Percentiles rank a stretch among this genome's conserved stretches.
These are phyloP conservation scores for Lacanobia wlatinum DNA, from an alignment of 2,888 invertebrate genomes.

Conservation along the genomic window DNA sequence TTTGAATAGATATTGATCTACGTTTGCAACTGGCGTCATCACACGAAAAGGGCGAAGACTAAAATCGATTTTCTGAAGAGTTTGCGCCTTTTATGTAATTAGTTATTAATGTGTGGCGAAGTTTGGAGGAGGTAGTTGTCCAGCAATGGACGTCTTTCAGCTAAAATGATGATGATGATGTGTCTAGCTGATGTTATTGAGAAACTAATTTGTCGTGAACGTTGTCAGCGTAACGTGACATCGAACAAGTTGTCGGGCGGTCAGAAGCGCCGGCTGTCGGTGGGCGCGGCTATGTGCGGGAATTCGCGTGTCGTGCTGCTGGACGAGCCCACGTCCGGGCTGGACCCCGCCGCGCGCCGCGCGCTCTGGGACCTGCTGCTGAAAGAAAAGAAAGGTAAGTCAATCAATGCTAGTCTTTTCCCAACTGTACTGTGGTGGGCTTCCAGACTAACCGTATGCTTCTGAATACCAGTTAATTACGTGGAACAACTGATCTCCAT, in stretches of 20 bases:
- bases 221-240: constrained; percentile 87
- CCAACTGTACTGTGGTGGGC: background rate
- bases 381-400: constrained; percentile 91
- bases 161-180: background rate
- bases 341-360: constrained; percentile 97
- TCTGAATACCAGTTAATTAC: background rate
- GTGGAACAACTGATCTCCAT: background rate
- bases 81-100: background rate
- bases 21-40: background rate
- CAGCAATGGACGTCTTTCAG: no score
- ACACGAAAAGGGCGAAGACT: background rate
- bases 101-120: no score
- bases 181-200: background rate
- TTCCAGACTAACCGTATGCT: background rate
- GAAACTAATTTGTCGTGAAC: constrained; percentile 5
- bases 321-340: constrained; percentile 97
- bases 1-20: constrained; percentile 6
- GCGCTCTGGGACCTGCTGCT: constrained; percentile 97
- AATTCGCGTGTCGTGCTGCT: constrained; percentile 93
- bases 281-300: constrained; percentile 97
- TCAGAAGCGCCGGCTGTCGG: constrained; percentile 96
- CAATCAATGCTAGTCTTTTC: background rate
- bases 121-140: background rate
- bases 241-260: constrained; percentile 96
- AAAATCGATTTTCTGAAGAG: background rate